Percentiles rank a stretch among this genome's conserved stretches.
Evolutionary conservation across 2,888 invertebrate species (phyloP).

Genomic region (Rapana venosa): DNA sequence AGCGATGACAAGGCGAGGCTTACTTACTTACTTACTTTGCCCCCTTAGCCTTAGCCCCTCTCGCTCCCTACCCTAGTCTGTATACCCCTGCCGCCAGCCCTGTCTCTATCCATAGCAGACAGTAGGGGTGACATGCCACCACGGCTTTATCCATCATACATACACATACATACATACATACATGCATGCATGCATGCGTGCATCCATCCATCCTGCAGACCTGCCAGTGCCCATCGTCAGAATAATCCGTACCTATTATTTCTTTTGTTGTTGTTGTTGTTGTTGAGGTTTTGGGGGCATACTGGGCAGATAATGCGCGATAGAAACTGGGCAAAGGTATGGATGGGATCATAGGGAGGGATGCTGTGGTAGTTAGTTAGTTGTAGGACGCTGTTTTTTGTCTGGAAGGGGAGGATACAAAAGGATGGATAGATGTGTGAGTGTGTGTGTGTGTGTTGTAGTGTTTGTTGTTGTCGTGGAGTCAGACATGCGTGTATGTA

Average conservation of each 20-base stretch:
- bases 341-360: not conserved
- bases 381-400: not conserved
- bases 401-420: not conserved
- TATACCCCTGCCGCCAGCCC: too few species aligned
- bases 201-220: too few species aligned
- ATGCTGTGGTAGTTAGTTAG: not conserved
- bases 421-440: not conserved
- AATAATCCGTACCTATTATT: too few species aligned
- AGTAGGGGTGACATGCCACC: too few species aligned
- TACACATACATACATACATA: constrained; percentile 5
- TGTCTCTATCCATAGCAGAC: too few species aligned
- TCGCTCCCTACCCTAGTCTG: too few species aligned
- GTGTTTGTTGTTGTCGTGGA: not conserved
- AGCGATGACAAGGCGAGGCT: too few species aligned
- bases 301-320: not conserved
- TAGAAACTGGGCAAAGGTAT: not conserved
- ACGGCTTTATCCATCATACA: not conserved
- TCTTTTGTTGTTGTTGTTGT: not conserved
- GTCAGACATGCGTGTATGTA: too few species aligned
- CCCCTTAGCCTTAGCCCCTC: too few species aligned
- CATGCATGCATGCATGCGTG: not conserved
- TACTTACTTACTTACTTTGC: too few species aligned
- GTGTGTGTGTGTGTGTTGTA: not conserved
- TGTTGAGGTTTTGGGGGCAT: not conserved
- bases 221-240: too few species aligned